Conservation (phyloP, 2,797 vertebrate genomes). For the Sciaenops ocellatus region DNA sequence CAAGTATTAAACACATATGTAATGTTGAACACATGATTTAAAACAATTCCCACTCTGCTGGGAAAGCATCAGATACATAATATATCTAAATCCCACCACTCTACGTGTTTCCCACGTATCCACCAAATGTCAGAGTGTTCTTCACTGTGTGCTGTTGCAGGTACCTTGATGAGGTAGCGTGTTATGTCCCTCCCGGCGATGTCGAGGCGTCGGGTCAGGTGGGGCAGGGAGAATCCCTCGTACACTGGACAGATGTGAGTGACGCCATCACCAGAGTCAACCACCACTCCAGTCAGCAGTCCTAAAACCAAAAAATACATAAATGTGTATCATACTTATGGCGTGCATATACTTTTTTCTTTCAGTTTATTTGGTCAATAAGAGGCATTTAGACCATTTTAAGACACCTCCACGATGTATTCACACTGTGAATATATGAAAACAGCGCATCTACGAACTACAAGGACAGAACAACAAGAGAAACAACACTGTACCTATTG, state of each 20-base stretch:
- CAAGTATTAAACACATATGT: too few species aligned
- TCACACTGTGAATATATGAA: too few species aligned
- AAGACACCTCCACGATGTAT: too few species aligned
- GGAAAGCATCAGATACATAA: background rate
- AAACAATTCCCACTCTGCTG: background rate
- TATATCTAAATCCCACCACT: background rate
- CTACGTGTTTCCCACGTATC: background rate
- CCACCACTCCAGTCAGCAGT: slow-evolving; percentile 79
- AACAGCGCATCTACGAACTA: too few species aligned
- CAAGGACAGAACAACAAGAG: too few species aligned
- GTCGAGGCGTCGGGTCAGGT: slow-evolving; percentile 80
- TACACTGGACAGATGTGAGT: slow-evolving; percentile 84
- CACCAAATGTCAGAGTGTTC: background rate
- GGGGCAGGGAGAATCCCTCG: slow-evolving; percentile 81
- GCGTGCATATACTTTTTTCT: too few species aligned
- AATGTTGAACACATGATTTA: too few species aligned
- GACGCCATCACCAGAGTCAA: slow-evolving; percentile 81
- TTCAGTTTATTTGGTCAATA: too few species aligned
- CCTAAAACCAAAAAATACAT: slow-evolving; percentile 48
- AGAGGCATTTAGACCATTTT: too few species aligned
- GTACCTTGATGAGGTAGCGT: slow-evolving; percentile 83
- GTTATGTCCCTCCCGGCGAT: slow-evolving; percentile 84
- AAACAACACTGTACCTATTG: too few species aligned
- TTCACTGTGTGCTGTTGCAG: background rate
- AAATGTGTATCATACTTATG: background rate